Conservation (phyloP, 2,113 vertebrate genomes). For the Halichoerus grypus region DNA sequence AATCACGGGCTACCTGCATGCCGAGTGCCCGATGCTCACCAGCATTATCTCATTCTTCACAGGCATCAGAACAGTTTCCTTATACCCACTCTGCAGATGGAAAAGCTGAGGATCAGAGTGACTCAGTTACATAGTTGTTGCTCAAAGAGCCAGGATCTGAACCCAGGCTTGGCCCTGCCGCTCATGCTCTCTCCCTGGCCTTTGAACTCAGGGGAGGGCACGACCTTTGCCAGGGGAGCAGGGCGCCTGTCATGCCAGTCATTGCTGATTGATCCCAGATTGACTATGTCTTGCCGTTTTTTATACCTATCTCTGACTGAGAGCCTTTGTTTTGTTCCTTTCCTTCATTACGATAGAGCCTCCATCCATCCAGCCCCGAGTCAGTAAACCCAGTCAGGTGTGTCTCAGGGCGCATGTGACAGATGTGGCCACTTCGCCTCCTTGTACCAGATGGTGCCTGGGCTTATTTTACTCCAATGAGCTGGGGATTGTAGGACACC, state of each 20-base stretch:
- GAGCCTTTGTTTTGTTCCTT: background rate
- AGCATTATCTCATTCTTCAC: background rate
- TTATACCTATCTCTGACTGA: background rate
- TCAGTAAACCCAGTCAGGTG: background rate
- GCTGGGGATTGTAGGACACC: background rate
- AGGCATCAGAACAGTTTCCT: background rate
- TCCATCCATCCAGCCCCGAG: background rate
- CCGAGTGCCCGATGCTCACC: accelerated
- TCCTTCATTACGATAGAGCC: background rate
- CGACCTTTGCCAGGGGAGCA: background rate
- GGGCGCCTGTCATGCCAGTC: background rate
- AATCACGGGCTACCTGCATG: background rate
- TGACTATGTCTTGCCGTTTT: background rate
- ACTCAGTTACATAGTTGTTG: background rate
- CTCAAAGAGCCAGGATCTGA: background rate
- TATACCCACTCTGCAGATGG: background rate
- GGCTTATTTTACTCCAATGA: background rate
- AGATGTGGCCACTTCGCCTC: background rate
- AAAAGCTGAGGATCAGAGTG: background rate
- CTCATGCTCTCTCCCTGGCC: background rate
- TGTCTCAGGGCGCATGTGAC: background rate
- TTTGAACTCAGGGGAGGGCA: background rate
- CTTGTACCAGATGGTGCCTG: background rate
- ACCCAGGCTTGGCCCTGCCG: background rate
- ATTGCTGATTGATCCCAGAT: background rate